Evolutionary conservation across 1,140 invertebrate genomes (phyloP).

Genomic region (Oedothorax gibbosus): DNA sequence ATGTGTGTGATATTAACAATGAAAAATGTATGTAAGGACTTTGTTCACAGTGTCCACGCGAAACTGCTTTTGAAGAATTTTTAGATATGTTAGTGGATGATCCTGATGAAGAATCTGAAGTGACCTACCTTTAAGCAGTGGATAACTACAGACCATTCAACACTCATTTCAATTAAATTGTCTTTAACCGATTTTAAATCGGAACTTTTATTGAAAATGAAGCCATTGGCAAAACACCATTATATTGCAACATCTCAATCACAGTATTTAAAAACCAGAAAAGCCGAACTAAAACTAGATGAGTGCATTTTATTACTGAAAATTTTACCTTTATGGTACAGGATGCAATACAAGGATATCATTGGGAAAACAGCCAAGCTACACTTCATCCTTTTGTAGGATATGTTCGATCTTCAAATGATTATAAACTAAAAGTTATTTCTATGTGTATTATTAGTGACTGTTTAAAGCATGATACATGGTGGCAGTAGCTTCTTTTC

Average conservation of each 20-base stretch:
- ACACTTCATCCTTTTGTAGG: conserved; percentile 62
- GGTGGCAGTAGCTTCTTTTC: not conserved
- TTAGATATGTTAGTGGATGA: too few relatives aligned
- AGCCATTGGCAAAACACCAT: not conserved
- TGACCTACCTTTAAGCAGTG: conserved; percentile 8
- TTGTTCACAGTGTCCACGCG: not conserved
- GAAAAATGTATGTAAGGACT: not conserved
- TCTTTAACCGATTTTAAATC: not conserved
- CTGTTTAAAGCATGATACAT: not conserved
- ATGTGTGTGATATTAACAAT: conserved; percentile 3
- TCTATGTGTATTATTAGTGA: not conserved
- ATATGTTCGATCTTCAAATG: conserved; percentile 6
- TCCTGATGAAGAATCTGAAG: not conserved
- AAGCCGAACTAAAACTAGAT: conserved; percentile 29
- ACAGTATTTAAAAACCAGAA: conserved; percentile 11
- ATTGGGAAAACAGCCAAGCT: too few relatives aligned
- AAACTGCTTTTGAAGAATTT: not conserved
- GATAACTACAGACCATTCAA: not conserved
- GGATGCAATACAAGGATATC: conserved; percentile 61
- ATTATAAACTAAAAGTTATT: too few relatives aligned
- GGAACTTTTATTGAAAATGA: not conserved
- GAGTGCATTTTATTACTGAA: conserved; percentile 60
- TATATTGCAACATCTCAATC: conserved; percentile 37
- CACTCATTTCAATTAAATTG: not conserved
- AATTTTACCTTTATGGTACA: conserved; percentile 63